Base-by-base conservation (phyloP, 1,140 invertebrate genomes). In the Drosophila seguyi region DNA sequence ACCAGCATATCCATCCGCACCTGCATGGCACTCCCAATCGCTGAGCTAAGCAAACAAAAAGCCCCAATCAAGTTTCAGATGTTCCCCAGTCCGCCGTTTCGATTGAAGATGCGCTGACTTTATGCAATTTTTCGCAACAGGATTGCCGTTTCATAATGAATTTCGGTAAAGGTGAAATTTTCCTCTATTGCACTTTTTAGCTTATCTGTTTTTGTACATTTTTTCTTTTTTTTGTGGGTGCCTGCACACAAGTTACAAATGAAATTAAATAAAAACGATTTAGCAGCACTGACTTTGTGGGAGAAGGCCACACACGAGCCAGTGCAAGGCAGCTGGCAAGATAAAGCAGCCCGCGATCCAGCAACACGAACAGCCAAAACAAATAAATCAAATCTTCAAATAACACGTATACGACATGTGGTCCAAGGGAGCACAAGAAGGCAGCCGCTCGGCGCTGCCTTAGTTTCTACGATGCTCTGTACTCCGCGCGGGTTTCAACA, bases 331-430 rank as follows among this genome's bases (percentile, higher is more conserved):
- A 82, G 55, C 66, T 18, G n/a, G 27, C 27, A 29, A 58, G 56
- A 69, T 62, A 58, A 58, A 76, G 59, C 41, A 5, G 22, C 27
- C 27, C 57, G 62, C 63, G 66, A 61, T 80, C 48, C 48, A 63
- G 52, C 67, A 77, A 65, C 86, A 80, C 78, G 81, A 87, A 84
- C 73, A 67, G 59, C 60, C 66, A 82, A 74, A 81, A 52, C 69
- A 87, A 87, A 87, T 87, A 87, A 88, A 88, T 87, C 84, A 87
- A 88, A 86, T 74, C 75, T 71, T 59, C 62, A 65, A 83, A 87
- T 80, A 87, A 88, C 76, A 88, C 68, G 80, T 83, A 87, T 77
- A 83, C 79, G 79, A 83, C 84, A 84, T 71, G 80, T 75, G 57
- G 56, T 57, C 58, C 62, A 44, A 41, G 50, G 67, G 58, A 55